Conservation (phyloP, 2,113 vertebrate genomes). For the Aplodontia rufa region DNA sequence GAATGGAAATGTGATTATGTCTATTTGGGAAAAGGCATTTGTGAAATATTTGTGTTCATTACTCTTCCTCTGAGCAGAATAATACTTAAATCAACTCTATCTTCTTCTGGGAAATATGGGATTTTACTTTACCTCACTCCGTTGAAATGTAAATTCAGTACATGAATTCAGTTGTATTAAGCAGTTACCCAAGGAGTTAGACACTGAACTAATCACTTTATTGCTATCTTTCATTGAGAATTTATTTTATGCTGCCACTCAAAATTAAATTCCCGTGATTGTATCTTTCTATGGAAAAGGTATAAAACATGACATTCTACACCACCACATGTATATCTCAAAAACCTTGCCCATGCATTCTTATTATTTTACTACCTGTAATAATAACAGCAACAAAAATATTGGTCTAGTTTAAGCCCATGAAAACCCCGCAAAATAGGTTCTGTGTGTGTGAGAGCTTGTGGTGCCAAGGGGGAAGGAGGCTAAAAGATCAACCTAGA, state of each 20-base stretch:
- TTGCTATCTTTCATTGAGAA: conserved; percentile 16
- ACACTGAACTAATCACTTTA: neutral
- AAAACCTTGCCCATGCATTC: neutral
- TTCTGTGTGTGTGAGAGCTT: neutral
- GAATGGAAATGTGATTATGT: conserved; percentile 55
- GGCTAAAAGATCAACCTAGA: neutral
- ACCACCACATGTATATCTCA: neutral
- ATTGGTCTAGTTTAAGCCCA: neutral
- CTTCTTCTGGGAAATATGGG: neutral
- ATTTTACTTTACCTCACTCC: conserved; percentile 34
- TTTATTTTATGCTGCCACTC: neutral
- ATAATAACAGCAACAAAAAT: neutral
- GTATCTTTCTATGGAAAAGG: neutral
- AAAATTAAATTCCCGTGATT: neutral
- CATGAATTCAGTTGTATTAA: conserved; percentile 16
- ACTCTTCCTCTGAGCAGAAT: conserved; percentile 46
- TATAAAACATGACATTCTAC: neutral
- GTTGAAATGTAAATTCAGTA: conserved; percentile 30
- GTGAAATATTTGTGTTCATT: conserved; percentile 63
- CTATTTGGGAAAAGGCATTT: conserved; percentile 52
- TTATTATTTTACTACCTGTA: conserved; percentile 4
- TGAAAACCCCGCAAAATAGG: neutral
- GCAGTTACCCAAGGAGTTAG: neutral
- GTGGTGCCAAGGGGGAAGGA: neutral
- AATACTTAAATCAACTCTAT: conserved; percentile 14